Evolutionary conservation across 2,113 vertebrate genomes (phyloP).

Genomic region (Tachycineta bicolor): DNA sequence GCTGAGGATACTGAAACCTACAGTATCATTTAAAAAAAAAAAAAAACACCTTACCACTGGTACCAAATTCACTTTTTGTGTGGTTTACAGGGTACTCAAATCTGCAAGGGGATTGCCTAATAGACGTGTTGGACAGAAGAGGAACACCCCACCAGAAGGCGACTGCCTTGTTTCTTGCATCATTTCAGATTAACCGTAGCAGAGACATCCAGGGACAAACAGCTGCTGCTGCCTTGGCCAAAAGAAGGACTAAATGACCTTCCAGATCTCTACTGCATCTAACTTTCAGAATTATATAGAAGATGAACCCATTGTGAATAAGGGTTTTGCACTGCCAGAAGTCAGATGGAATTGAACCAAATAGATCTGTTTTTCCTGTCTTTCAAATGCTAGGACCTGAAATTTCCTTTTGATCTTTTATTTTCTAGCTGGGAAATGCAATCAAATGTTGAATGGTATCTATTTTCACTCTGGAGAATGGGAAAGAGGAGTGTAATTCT

Average conservation of each 20-base stretch:
- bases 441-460: background rate
- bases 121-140: background rate
- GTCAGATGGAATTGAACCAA: background rate
- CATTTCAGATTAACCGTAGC: background rate
- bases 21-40: background rate
- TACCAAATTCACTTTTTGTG: background rate
- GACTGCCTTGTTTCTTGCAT: background rate
- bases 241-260: background rate
- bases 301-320: background rate
- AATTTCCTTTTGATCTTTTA: background rate
- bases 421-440: background rate
- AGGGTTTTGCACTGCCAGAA: background rate
- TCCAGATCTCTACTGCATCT: background rate
- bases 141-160: background rate
- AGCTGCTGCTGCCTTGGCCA: background rate
- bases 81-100: background rate
- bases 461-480: background rate
- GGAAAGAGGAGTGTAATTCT: background rate
- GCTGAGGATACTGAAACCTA: background rate
- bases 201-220: background rate
- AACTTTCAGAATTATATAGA: background rate
- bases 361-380: background rate
- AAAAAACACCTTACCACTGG: background rate
- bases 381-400: background rate
- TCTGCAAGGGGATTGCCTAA: background rate